phyloP scores from a whole-genome alignment of 2,113 vertebrate species.

The Crotalus helleri region DNA sequence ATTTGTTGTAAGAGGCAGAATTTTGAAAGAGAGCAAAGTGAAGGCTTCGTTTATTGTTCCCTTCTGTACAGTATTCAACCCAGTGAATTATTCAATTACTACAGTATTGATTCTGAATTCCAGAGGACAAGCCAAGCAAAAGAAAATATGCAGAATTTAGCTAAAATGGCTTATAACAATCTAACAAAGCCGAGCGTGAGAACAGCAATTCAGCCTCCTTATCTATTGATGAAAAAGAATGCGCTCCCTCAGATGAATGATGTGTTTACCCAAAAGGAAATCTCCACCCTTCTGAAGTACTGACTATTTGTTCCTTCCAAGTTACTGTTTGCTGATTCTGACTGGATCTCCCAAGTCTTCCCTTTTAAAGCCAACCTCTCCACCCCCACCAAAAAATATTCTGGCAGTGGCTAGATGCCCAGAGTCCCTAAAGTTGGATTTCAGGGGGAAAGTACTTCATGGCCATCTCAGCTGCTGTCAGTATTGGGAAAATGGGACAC shows the following conservation, averaged over 20 bases:
- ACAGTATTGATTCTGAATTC: background rate
- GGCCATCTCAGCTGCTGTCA: accelerated
- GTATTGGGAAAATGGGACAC: background rate
- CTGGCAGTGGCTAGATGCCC: constrained; percentile 2
- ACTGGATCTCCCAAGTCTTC: constrained; percentile 59
- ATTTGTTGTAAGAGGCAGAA: background rate
- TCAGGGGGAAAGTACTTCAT: background rate
- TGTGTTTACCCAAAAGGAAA: constrained; percentile 96
- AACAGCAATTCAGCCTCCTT: constrained; percentile 70
- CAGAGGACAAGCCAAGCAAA: constrained; percentile 47
- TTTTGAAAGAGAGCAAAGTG: background rate
- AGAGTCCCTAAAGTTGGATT: constrained; percentile 8
- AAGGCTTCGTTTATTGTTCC: background rate
- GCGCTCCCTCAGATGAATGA: constrained; percentile 89
- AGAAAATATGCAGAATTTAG: constrained; percentile 46
- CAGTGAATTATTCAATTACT: constrained; percentile 23
- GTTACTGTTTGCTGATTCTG: constrained; percentile 72
- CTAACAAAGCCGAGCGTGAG: constrained; percentile 57
- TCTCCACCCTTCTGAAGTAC: constrained; percentile 89
- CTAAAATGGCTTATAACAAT: constrained; percentile 49
- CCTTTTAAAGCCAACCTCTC: constrained; percentile 57
- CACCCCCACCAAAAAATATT: constrained; percentile 28
- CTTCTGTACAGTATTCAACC: background rate
- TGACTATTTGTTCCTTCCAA: constrained; percentile 76
- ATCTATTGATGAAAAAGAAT: constrained; percentile 92